These are phyloP conservation scores for Corythornis cristatus DNA, from an alignment of 2,113 vertebrate species.

Conservation along the genomic window DNA sequence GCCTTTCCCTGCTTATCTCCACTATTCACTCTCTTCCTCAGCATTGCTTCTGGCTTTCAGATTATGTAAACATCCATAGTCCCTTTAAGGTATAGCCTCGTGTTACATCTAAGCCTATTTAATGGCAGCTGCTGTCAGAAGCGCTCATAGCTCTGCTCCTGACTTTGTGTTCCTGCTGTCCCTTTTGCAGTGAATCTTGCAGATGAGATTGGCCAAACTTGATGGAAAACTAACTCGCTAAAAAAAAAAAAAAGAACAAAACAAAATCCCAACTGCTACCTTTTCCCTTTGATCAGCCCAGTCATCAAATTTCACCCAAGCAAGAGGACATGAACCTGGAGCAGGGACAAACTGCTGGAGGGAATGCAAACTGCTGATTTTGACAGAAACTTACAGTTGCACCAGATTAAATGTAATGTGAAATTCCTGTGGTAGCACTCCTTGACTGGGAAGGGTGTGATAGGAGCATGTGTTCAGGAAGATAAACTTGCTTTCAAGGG, in stretches of 20 bases:
- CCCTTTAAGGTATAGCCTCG: background rate
- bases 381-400: background rate
- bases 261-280: background rate
- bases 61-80: background rate
- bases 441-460: background rate
- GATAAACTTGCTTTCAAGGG: background rate
- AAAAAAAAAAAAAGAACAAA: background rate
- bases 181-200: background rate
- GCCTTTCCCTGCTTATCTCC: background rate
- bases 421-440: background rate
- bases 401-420: background rate
- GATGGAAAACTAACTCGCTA: background rate
- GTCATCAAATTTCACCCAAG: background rate
- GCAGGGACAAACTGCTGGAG: background rate
- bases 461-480: background rate
- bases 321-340: background rate
- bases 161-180: background rate
- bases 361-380: background rate
- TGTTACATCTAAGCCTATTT: background rate
- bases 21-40: background rate
- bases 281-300: background rate
- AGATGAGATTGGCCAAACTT: background rate
- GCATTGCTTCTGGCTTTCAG: background rate
- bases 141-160: background rate
- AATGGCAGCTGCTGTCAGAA: background rate